Base-by-base conservation (phyloP, 2,113 vertebrate genomes). In the Hassar affinis region DNA sequence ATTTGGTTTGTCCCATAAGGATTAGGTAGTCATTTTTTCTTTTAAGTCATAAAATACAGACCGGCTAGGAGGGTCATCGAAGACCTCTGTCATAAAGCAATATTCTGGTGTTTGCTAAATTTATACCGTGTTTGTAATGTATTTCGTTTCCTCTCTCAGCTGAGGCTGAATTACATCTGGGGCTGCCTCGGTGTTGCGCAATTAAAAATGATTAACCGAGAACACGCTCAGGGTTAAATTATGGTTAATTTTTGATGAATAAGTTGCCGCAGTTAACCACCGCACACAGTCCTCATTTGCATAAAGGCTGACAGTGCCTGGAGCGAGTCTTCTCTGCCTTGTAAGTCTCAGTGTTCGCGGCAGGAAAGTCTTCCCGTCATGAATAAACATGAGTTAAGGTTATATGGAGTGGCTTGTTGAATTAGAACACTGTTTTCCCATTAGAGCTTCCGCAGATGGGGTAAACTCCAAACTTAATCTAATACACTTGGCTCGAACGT, bases 111-210 rank as follows among this genome's bases (percentile, higher is more conserved):
- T 77, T 83, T 83, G 54, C 57, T 42, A n/a, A 59, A 35, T 62
- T 10, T 71, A n/a, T 52, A 35, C 10, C 78, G 64, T 45, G 20
- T 92, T 91, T 90, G 85, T 86, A 84, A 78, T 51, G 87, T 86
- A 81, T 91, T 92, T 91, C 87, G 90, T 87, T 93, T 93, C 89
- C 87, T 85, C 54, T 69, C 18, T 71, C 25, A 25, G 64, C 52
- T 64, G 45, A 71, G 4, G 30, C 74, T 25, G 42, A 59, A 27
- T n/a, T 71, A 30, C 84, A 78, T 66, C 45, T 75, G 4, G 51
- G 25, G 11, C 33, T 52, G 78, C 20, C 66, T 33, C n/a, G 11
- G 7, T 77, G 72, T 78, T 72, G 68, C 42, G 59, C 52, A 51
- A 78, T 38, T 51, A 38, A 45, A 77, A 80, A 77, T 38, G 51